These are phyloP conservation scores for Sula dactylatra DNA, from an alignment of 2,113 vertebrate species.

Conservation along the genomic window DNA sequence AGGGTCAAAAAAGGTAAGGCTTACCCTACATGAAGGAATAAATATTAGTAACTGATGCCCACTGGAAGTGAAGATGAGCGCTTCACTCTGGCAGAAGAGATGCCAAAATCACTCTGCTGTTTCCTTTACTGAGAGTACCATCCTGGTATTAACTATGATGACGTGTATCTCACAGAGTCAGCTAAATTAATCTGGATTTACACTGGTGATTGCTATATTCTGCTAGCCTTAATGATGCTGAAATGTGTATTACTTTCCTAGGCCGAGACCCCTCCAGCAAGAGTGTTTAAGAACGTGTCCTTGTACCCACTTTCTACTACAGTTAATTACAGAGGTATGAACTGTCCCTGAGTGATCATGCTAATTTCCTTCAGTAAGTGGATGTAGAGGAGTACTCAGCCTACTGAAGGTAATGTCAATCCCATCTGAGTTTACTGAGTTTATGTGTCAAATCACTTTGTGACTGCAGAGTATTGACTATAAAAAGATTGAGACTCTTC, in stretches of 20 bases:
- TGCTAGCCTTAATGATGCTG: not conserved
- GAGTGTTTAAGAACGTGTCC: not conserved
- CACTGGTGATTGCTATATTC: not conserved
- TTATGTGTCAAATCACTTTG: not conserved
- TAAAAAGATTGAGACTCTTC: constrained; percentile 21
- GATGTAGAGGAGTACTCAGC: not conserved
- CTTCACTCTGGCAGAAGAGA: not conserved
- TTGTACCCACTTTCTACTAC: not conserved
- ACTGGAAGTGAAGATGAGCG: not conserved
- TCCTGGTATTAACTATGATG: not conserved
- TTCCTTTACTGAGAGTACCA: not conserved
- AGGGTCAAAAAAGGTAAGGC: not conserved
- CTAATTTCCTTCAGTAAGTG: not conserved
- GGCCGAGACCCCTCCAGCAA: not conserved
- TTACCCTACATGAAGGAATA: not conserved
- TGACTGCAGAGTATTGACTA: constrained; percentile 3
- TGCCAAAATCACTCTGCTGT: not conserved
- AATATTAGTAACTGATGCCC: not conserved
- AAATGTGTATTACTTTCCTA: not conserved
- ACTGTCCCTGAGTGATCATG: not conserved
- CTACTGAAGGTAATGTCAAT: not conserved
- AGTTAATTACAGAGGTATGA: not conserved
- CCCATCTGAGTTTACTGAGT: constrained; percentile 14
- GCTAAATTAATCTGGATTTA: not conserved
- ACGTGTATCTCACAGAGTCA: not conserved